phyloP scores from a whole-genome alignment of 2,888 invertebrate genomes.

The Flexamia atlantica region DNA sequence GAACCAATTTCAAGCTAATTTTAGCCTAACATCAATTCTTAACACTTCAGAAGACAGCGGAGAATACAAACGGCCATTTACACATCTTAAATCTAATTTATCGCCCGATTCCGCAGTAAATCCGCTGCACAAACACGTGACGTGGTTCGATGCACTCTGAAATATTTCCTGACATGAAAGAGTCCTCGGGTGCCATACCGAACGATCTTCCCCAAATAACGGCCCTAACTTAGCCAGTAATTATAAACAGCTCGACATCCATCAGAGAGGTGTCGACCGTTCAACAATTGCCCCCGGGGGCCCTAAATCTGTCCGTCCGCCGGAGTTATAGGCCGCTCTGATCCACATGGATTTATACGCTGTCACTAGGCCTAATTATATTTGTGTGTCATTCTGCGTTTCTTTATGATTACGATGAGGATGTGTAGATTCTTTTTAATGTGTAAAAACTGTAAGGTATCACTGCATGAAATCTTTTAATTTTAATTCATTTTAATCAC shows the following conservation, averaged over 20 bases:
- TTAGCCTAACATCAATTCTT: too few species aligned
- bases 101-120: constrained; percentile 4
- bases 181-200: constrained; percentile 1
- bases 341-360: not conserved
- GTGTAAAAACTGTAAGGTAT: too few species aligned
- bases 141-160: constrained; percentile 25
- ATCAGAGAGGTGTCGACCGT: constrained; percentile 1
- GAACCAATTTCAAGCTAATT: too few species aligned
- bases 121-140: constrained; percentile 3
- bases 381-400: not conserved
- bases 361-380: constrained; percentile 1
- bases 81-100: constrained; percentile 18
- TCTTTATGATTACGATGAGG: not conserved
- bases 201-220: constrained; percentile 31
- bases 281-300: constrained; percentile 19
- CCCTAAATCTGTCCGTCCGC: constrained; percentile 16
- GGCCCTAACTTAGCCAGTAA: constrained; percentile 31
- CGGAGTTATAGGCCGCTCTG: not conserved
- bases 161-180: constrained; percentile 14
- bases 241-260: constrained; percentile 14
- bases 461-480: too few species aligned
- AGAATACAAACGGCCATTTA: not conserved
- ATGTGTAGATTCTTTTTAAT: too few species aligned
- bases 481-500: too few species aligned
- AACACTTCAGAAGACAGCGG: not conserved